These are phyloP conservation scores for Nicator chloris DNA, from an alignment of 2,113 vertebrate species.

Conservation along the genomic window DNA sequence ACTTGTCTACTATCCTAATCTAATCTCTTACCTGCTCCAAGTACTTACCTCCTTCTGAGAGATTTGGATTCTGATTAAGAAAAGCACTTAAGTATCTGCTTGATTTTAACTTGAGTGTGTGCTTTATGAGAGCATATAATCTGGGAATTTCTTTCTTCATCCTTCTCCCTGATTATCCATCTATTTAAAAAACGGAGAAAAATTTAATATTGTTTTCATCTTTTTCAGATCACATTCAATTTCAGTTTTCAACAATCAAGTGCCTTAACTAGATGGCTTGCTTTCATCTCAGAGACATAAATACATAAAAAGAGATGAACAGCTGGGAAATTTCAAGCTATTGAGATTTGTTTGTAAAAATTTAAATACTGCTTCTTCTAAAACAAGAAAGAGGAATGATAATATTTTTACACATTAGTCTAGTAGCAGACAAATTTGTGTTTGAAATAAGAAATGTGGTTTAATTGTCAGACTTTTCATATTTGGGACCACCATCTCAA, in stretches of 20 bases:
- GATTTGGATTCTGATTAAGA: background rate
- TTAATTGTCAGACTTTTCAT: background rate
- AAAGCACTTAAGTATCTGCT: background rate
- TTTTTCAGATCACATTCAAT: background rate
- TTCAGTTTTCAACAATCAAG: background rate
- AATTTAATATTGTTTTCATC: background rate
- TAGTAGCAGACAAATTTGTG: background rate
- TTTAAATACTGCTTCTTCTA: background rate
- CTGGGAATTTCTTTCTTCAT: background rate
- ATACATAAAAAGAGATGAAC: background rate
- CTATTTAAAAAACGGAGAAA: background rate
- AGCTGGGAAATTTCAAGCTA: background rate
- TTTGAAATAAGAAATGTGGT: background rate
- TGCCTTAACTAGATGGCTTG: background rate
- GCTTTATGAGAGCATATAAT: background rate
- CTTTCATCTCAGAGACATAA: background rate
- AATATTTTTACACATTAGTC: background rate
- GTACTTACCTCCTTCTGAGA: background rate
- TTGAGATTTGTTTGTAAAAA: background rate
- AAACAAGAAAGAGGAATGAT: background rate
- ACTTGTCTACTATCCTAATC: background rate
- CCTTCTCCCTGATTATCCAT: background rate
- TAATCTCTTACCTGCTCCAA: conserved; percentile 2
- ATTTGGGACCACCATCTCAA: background rate
- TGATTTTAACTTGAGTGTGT: background rate